phyloP scores from a whole-genome alignment of 2,113 vertebrate species.

The Crotalus tigris region DNA sequence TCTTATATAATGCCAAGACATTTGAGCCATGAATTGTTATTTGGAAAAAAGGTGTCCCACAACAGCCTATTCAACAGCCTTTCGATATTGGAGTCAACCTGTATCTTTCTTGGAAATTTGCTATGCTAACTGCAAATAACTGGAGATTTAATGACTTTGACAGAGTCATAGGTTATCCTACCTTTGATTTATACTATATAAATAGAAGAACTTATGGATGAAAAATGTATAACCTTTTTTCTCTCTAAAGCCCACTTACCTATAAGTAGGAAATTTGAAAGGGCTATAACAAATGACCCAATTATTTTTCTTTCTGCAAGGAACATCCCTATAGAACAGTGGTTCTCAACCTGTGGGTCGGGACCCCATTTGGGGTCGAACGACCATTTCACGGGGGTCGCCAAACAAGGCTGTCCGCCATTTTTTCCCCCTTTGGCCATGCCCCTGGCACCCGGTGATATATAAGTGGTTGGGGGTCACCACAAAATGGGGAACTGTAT shows the following conservation, averaged over 20 bases:
- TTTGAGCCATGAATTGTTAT: background rate
- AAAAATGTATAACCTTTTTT: background rate
- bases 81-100: background rate
- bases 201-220: background rate
- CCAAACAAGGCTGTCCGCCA: no score
- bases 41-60: background rate
- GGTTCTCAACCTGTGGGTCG: no score
- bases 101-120: background rate
- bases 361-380: no score
- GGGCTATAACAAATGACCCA: no score
- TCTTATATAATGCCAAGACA: background rate
- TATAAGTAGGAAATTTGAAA: background rate
- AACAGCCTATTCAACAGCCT: background rate
- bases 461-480: no score
- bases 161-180: background rate
- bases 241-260: background rate
- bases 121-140: background rate
- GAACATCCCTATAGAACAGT: no score
- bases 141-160: background rate
- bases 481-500: no score
- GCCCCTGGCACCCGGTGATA: no score
- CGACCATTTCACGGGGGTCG: no score
- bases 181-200: background rate
- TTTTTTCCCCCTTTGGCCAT: no score
- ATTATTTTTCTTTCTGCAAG: no score